These are phyloP conservation scores for Thera britannica DNA, from an alignment of 2,888 invertebrate genomes.

Conservation along the genomic window DNA sequence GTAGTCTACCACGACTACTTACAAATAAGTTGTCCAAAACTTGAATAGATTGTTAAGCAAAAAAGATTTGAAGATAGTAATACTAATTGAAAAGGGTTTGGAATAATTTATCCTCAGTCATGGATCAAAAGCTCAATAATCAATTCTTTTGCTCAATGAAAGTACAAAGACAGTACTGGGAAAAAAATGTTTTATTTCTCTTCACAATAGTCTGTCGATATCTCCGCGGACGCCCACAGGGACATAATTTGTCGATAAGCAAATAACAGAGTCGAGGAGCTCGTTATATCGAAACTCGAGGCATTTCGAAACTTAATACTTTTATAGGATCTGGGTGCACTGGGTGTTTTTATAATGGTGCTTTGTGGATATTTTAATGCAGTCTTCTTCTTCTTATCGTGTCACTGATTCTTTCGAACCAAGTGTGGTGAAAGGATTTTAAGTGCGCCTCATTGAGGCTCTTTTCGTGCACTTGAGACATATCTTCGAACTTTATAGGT, in stretches of 20 bases:
- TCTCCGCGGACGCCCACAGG: conserved; percentile 25
- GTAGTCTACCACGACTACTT: too few relatives aligned
- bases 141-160: background rate
- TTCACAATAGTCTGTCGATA: conserved; percentile 27
- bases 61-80: too few relatives aligned
- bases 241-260: conserved; percentile 42
- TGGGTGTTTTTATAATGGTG: too few relatives aligned
- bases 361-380: too few relatives aligned
- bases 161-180: background rate
- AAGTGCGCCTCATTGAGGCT: too few relatives aligned
- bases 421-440: too few relatives aligned
- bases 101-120: background rate
- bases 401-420: too few relatives aligned
- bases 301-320: conserved; percentile 12
- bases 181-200: conserved; percentile 11
- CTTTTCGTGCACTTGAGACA: too few relatives aligned
- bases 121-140: conserved; percentile 9
- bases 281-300: conserved; percentile 26
- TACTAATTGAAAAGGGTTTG: conserved; percentile 5
- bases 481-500: too few relatives aligned
- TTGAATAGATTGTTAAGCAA: too few relatives aligned
- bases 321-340: conserved; percentile 8
- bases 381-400: too few relatives aligned
- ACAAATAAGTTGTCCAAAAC: too few relatives aligned
- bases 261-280: conserved; percentile 32